Evolutionary conservation across 2,888 invertebrate species (phyloP), one percentile per base, ranked within the genome.

Genomic region (Cetonia aurata): DNA sequence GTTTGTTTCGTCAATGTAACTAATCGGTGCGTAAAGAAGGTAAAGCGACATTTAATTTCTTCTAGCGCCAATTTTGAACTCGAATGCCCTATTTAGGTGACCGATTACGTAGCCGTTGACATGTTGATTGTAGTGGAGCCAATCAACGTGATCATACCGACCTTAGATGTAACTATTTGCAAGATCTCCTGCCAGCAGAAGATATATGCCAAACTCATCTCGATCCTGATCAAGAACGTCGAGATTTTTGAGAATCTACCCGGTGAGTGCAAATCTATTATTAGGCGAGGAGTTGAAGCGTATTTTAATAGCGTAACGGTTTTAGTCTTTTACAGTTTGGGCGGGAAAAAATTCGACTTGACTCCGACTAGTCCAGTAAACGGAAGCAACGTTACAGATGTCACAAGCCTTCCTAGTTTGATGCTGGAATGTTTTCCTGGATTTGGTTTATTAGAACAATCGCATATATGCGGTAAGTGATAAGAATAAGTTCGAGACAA

Each of bases 391-490:
- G 60, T 69, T 19, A 73, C 74, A 13, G 72, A 76, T 15, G 70
- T 59, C 33, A 77, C 79, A 6, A 77, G 79, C 67, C 72, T 75
- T 3, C 82, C 83, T 9, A 78, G 79, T 69, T 73, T 85, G 60
- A 71, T 79, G 3, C 77, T 83, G n/a, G 75, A 77, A n/a, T 85
- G 85, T 73, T 79, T 78, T 10, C 78, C 80, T 46, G 84, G 85
- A 3, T 85, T 81, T 77, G 84, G 84, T 48, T 77, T 84, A 15
- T 78, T 80, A 65, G 78, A 78, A 37, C 78, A 77, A 17, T 77
- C 78, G n/a, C 81, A 81, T 59, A 72, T 84, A 66, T 85, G 85
- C 73, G 79, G 84, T 84, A 79, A 79, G 79, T 75, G 33, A 19
- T 13, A 53, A 6, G 41, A 12, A 10, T 59, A 59, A 17, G n/a